Percentiles rank a stretch among this genome's conserved stretches.
Evolutionary conservation across 2,113 vertebrate genomes (phyloP).

Genomic region (Meles meles): DNA sequence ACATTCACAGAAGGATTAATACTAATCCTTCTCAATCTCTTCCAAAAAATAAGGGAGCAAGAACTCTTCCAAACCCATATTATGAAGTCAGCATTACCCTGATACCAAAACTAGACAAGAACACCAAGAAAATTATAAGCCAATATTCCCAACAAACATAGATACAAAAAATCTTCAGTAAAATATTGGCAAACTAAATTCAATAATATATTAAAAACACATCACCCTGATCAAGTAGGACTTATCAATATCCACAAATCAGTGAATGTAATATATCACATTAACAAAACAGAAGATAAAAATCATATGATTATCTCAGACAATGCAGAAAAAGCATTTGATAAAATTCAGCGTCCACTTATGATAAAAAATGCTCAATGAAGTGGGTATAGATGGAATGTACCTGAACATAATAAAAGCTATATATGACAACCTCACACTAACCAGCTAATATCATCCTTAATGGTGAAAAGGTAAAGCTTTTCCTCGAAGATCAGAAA

Average conservation of each 20-base stretch:
- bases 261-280: neutral
- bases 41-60: neutral
- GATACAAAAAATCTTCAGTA: neutral
- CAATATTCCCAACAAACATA: neutral
- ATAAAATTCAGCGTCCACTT: neutral
- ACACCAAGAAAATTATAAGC: neutral
- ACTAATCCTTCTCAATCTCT: neutral
- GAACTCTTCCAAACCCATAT: neutral
- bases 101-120: neutral
- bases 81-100: neutral
- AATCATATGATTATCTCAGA: neutral
- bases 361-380: neutral
- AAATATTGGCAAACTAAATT: neutral
- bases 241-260: neutral
- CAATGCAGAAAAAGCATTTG: neutral
- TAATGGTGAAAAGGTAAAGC: neutral
- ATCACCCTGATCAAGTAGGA: neutral
- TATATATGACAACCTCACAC: neutral
- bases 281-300: neutral
- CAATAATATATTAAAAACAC: neutral
- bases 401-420: neutral
- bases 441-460: neutral
- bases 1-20: neutral
- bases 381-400: neutral
- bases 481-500: neutral